Percentiles rank a stretch among this genome's conserved stretches.
Conservation (phyloP, 2,888 invertebrate species). For the Bibio marci region DNA sequence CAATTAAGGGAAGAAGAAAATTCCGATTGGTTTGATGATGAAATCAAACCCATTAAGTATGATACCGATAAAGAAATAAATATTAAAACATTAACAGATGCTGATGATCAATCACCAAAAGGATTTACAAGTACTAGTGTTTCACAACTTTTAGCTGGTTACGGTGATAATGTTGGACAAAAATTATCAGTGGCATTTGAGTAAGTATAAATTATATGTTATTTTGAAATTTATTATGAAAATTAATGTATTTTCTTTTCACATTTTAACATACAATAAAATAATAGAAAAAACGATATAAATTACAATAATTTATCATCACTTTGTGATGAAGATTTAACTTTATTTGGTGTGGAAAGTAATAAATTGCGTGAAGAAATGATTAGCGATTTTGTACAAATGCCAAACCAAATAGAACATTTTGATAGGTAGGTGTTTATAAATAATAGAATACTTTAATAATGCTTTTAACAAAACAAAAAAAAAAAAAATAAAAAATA, state of each 20-base stretch:
- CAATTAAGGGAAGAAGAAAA: too few relatives aligned
- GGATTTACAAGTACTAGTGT: too few relatives aligned
- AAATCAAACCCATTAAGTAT: too few relatives aligned
- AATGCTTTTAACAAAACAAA: too few relatives aligned
- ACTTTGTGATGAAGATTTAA: not conserved
- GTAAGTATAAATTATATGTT: not conserved
- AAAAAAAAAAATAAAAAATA: too few relatives aligned
- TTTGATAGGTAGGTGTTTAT: conserved; percentile 1
- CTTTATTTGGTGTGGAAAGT: not conserved
- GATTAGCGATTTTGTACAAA: not conserved
- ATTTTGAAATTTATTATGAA: not conserved
- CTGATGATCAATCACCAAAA: too few relatives aligned
- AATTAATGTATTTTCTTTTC: too few relatives aligned
- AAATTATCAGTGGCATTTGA: not conserved
- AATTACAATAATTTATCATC: not conserved
- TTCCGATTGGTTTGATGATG: too few relatives aligned
- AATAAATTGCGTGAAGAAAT: conserved; percentile 1
- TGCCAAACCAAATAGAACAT: not conserved
- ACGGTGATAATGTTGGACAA: not conserved
- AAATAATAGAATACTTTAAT: too few relatives aligned
- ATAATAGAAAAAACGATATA: not conserved
- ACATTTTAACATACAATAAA: too few relatives aligned
- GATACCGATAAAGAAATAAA: too few relatives aligned
- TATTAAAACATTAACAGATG: too few relatives aligned
- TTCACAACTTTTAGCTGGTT: not conserved